Base-by-base conservation (phyloP, 2,888 invertebrate species). In the Plemyria rubiginata region DNA sequence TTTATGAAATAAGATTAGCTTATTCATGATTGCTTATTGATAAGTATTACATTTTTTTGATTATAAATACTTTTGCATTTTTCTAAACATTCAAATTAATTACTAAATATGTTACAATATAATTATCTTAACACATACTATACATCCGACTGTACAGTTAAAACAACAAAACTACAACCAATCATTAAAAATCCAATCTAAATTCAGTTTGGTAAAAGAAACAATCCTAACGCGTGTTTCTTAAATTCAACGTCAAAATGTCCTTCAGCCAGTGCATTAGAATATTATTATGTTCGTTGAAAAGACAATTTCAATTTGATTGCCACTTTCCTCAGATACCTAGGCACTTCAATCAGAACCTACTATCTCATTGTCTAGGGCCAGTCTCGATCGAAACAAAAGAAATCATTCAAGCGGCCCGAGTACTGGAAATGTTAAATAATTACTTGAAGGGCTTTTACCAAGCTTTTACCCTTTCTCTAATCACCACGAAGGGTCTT, bases 391-490 rank as follows among this genome's bases (percentile, higher is more conserved):
- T 69, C 65, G 62, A 70, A 70, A 76, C 74, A 78, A 78, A 77
- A 80, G 79, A 78, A 80, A 72, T 70, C 75, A 72, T 71, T 79
- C 72, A 74, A 77, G 77, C 79, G 74, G 66, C 68, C 72, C 72
- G 63, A 71, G 70, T 80, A 75, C 77, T 82, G 84, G 83, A 85
- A 85, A 89, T 87, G 87, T 86, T 85, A 86, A 87, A 87, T 89
- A 90, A 92, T 92, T 87, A 90, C 83, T 81, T 73, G 70, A 81
- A 89, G 90, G 87, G 88, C 86, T 86, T 81, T 60, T 65, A 65
- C 87, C 89, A 87, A 89, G 54, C 56, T 49, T 49, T 29, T 65
- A 65, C 88, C 90, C 91, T 88, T 90, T 86, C 75, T 73, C 81
- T 88, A 87, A 90, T 86, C 87, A 82, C 82, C 78, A 69, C 57